Base-by-base conservation (phyloP, 2,113 vertebrate genomes). In the Pelecanus crispus region DNA sequence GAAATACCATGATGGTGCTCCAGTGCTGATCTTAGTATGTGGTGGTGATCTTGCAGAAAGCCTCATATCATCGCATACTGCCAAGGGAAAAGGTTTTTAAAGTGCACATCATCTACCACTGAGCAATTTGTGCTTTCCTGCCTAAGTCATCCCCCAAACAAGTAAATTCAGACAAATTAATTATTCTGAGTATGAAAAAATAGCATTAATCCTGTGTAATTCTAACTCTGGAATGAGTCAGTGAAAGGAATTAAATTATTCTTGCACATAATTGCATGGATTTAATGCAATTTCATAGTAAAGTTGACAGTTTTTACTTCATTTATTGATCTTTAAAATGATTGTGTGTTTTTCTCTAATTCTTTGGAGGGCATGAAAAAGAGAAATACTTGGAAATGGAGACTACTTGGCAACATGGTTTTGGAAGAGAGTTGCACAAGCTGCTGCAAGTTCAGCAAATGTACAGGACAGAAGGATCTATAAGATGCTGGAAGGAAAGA, bases 291-390 rank as follows among this genome's bases (percentile, higher is more conserved):
- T 88, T 93, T 70, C 38, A 34, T 25, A 38, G 45, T 62, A 28
- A 85, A 92, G 50, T 29, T 80, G 75, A 73, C 67, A 92, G 34
- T 58, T 95, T 96, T 91, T 74, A 70, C 59, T 85, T 91, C 50
- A 79, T 86, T 87, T 93, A 62, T 91, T 92, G 25, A 88, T 88
- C 67, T 79, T 94, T 70, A 85, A 94, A 93, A 82, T 61, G 24
- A 44, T 10, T 70, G 22, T 88, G 40, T 83, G 63, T 78, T 22
- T 79, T 89, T 81, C 56, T 75, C 47, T 86, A 93, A 86, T 94
- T 73, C 67, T 88, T 88, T 81, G 68, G 65, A 96, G 40, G 26
- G 28, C 50, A 49, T 70, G 45, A 86, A 86, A 90, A 47, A 80
- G 22, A 81, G 8, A 85, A 92, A 38, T 81, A 42, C 17, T 67